Percentiles rank a stretch among this genome's conserved stretches.
Evolutionary conservation across 1,140 invertebrate species (phyloP).

Genomic region (Cydia strobilella): DNA sequence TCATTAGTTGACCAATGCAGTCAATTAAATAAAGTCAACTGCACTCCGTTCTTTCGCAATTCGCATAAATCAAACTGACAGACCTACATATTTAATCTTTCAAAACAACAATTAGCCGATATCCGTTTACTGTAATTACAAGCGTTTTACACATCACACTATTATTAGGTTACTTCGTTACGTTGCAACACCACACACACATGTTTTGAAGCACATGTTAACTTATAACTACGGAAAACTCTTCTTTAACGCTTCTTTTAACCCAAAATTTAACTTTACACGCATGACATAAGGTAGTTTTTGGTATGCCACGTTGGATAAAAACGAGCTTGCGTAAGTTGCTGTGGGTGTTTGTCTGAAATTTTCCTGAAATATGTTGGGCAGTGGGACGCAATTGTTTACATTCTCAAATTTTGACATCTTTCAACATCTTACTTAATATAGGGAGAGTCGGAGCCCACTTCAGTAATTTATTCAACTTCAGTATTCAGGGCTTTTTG

Average conservation of each 20-base stretch:
- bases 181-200: constrained; percentile 19
- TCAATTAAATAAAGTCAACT: background rate
- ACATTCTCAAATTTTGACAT: constrained; percentile 5
- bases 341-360: background rate
- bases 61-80: background rate
- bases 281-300: background rate
- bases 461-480: too few relatives aligned
- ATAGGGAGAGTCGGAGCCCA: background rate
- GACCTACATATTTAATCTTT: background rate
- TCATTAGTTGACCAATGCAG: too few relatives aligned
- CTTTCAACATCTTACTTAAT: constrained; percentile 5
- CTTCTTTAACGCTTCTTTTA: background rate
- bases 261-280: background rate
- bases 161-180: constrained; percentile 20
- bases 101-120: constrained; percentile 20
- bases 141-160: background rate
- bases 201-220: background rate
- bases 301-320: background rate
- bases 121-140: constrained; percentile 19
- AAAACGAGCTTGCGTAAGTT: background rate
- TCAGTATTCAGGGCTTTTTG: too few relatives aligned
- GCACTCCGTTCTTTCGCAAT: background rate
- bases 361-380: constrained; percentile 29
- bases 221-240: background rate
- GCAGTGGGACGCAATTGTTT: constrained; percentile 21